These are phyloP conservation scores for Athalia rosae DNA, from an alignment of 2,888 invertebrate species.

Conservation along the genomic window DNA sequence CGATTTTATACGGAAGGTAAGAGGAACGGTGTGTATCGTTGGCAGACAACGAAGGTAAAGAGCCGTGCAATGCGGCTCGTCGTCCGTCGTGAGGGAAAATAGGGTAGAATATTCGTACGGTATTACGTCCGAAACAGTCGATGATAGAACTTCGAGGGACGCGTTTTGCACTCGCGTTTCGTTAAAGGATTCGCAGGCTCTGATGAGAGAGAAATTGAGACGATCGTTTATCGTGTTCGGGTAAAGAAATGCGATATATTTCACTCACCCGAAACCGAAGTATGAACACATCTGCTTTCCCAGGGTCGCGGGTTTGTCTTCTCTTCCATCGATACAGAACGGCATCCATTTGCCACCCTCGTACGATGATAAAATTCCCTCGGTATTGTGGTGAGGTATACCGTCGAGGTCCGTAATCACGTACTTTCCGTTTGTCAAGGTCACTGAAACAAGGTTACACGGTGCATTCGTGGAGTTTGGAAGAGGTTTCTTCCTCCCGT, in stretches of 20 bases:
- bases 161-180: conserved; percentile 55
- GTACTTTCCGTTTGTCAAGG: conserved; percentile 80
- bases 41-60: conserved; percentile 75
- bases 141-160: conserved; percentile 38
- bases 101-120: conserved; percentile 29
- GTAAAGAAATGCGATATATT: conserved; percentile 8
- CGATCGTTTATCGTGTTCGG: neutral
- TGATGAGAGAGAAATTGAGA: conserved; percentile 42
- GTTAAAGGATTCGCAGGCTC: conserved; percentile 64
- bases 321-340: conserved; percentile 76
- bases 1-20: conserved; percentile 13
- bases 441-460: conserved; percentile 75
- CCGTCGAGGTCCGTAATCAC: conserved; percentile 78
- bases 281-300: conserved; percentile 78
- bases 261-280: conserved; percentile 80
- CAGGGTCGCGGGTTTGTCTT: conserved; percentile 74
- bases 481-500: neutral
- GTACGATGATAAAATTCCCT: conserved; percentile 81
- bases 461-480: neutral
- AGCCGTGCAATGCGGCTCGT: conserved; percentile 72
- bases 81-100: neutral
- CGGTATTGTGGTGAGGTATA: conserved; percentile 77
- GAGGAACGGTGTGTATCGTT: conserved; percentile 25
- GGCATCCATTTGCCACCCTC: conserved; percentile 80
- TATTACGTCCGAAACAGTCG: conserved; percentile 1